Evolutionary conservation across 2,888 invertebrate species (phyloP), one percentile per base, ranked within the genome.

Genomic region (Pristionchus exspectatus): DNA sequence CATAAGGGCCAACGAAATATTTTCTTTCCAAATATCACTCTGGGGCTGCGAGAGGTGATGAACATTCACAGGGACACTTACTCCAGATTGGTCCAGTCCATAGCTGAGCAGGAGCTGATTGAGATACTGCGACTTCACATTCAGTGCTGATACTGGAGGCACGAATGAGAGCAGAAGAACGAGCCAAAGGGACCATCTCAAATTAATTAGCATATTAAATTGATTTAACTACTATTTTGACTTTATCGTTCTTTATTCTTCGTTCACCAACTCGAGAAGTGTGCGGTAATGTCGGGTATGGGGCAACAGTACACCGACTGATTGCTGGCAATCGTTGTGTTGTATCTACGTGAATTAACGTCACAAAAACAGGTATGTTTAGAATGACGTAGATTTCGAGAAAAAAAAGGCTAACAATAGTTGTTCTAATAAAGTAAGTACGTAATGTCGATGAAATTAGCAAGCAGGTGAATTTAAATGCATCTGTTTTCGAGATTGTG

Each of bases 101-200:
- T 91, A 94, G 33, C 91, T 91, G 56, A 93, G 93, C 14, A 94
- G 90, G 88, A 94, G 91, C 30, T 91, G 91, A 5, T 92, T 91
- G 44, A 93, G 91, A 84, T 93, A 94, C 85, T 94, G 94, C 33
- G 92, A 91, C 91, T 94, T 94, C 66, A 94, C 90, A 90, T 94
- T 93, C 38, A 94, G 90, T 1, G 93, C 92, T 2, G 94, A 94
- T 83, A 92, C 90, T 0, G 94, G 93, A 0, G 94, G 94, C 3
- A 94, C 91, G 66, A 94, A 90, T 5, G 93, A 92, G 89, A 90
- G 91, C 2, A 94, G 87, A 84, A 93, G 90, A 44, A 93, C 92
- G 27, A 93, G 90, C 90, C 93, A 92, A 9, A 93, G 90, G 44
- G 92, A 91, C 84, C 92, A 92, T 92, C 93, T 94, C 85, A 54